A percentile compares a stretch with the other conserved stretches of the same genome.
Evolutionary conservation across 2,888 invertebrate species (phyloP).

Genomic region (Meiosimyza platycephala): DNA sequence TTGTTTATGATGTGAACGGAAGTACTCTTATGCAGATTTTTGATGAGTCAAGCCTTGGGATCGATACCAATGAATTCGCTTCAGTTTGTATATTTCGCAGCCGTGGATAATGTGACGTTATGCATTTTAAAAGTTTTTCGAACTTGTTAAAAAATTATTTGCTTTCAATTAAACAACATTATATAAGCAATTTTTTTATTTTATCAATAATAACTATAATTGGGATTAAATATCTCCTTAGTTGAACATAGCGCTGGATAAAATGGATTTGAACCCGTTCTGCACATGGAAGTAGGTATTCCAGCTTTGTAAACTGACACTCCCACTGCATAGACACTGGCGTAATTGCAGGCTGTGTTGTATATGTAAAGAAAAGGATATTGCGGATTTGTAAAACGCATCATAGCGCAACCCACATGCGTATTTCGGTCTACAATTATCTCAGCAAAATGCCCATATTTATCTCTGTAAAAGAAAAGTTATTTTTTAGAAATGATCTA

Average conservation of each 20-base stretch:
- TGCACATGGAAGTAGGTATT: conserved; percentile 59
- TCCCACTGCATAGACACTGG: conserved; percentile 61
- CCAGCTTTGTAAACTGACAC: conserved; percentile 61
- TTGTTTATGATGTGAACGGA: too few species aligned
- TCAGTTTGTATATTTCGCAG: too few species aligned
- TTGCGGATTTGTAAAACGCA: conserved; percentile 58
- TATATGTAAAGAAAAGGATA: conserved; percentile 59
- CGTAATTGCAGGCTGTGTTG: conserved; percentile 65
- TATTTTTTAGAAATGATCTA: background rate
- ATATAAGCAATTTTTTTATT: background rate
- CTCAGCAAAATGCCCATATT: conserved; percentile 65
- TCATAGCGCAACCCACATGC: conserved; percentile 65
- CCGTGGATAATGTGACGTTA: too few species aligned
- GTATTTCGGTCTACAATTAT: conserved; percentile 63
- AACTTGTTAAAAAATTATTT: too few species aligned
- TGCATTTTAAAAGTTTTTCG: too few species aligned
- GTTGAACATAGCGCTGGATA: conserved; percentile 61
- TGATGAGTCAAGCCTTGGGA: too few species aligned
- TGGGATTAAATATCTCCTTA: conserved; percentile 62
- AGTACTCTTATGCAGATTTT: too few species aligned
- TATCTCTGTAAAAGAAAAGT: conserved; percentile 51
- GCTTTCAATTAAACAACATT: background rate
- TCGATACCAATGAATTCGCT: too few species aligned
- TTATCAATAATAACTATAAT: conserved; percentile 48
- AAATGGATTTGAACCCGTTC: conserved; percentile 55